A percentile compares a stretch with the other conserved stretches of the same genome.
Evolutionary conservation across 2,113 vertebrate species (phyloP).

Genomic region (Grallaria varia): DNA sequence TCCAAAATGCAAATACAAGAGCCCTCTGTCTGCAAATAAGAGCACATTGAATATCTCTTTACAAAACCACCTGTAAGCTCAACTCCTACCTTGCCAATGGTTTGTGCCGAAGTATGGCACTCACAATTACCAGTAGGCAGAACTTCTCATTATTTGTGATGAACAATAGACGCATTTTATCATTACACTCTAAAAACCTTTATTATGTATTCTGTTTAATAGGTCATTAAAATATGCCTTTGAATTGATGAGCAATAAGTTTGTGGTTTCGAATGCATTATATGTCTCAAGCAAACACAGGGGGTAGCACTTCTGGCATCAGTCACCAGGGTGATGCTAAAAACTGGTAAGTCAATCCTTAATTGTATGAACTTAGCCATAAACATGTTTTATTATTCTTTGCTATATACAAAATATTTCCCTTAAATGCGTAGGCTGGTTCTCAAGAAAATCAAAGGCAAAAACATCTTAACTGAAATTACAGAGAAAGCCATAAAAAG

Average conservation of each 20-base stretch:
- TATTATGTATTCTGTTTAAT: neutral
- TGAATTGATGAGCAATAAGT: neutral
- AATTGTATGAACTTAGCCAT: neutral
- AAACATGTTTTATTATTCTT: neutral
- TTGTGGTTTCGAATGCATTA: neutral
- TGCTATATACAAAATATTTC: neutral
- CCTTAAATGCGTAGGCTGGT: neutral
- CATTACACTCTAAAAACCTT: neutral
- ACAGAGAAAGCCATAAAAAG: neutral
- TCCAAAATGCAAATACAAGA: neutral
- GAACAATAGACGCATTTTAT: neutral
- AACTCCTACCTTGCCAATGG: neutral
- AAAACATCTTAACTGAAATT: neutral
- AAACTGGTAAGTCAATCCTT: neutral
- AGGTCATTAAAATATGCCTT: neutral
- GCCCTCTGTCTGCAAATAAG: neutral
- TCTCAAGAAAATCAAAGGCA: neutral
- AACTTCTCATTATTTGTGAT: neutral
- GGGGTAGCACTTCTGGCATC: neutral
- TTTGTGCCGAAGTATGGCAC: neutral
- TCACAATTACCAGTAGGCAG: neutral
- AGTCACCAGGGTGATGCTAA: neutral
- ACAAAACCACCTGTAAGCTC: neutral
- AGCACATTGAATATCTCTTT: neutral
- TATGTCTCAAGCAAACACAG: neutral